Evolutionary conservation across 23 tunicate genomes (phyloP).

Genomic region (Diplosoma virens): DNA sequence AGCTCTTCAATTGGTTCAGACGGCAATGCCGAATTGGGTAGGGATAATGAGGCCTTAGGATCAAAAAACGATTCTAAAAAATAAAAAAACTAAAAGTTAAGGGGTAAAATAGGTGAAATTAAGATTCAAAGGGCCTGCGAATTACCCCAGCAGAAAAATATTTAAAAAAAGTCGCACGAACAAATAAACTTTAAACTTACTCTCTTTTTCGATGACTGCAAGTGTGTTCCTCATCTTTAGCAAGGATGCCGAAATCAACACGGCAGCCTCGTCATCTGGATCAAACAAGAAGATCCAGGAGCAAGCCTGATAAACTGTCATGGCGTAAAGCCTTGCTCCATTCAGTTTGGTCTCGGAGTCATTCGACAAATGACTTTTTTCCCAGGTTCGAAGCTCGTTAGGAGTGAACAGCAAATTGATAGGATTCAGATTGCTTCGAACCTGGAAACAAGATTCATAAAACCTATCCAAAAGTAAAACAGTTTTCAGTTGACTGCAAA

Average conservation of each 20-base stretch:
- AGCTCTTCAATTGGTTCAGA: not conserved
- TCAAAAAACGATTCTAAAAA: too few relatives aligned
- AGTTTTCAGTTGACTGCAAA: too few relatives aligned
- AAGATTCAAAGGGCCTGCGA: too few relatives aligned
- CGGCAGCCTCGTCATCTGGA: conserved; percentile 67
- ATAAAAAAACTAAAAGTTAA: too few relatives aligned
- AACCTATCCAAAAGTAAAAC: too few relatives aligned
- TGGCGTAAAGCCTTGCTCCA: conserved; percentile 46
- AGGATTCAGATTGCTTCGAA: conserved; percentile 26
- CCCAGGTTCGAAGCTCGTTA: conserved; percentile 47
- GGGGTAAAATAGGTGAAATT: too few relatives aligned
- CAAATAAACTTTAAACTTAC: too few relatives aligned
- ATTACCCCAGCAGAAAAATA: too few relatives aligned
- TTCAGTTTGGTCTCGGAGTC: conserved; percentile 18
- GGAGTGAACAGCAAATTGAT: conserved; percentile 34
- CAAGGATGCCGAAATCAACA: conserved; percentile 45
- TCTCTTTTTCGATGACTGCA: conserved; percentile 18
- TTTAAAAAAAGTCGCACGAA: too few relatives aligned
- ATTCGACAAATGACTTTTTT: conserved; percentile 10
- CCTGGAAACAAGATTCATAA: too few relatives aligned
- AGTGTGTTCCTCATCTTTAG: conserved; percentile 36
- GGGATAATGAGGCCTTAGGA: too few relatives aligned
- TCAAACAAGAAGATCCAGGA: conserved; percentile 68
- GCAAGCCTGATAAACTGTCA: conserved; percentile 33
- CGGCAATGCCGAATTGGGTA: too few relatives aligned